Conservation (phyloP, 64 coral and sea anemone species). For the Porites australiensis region DNA sequence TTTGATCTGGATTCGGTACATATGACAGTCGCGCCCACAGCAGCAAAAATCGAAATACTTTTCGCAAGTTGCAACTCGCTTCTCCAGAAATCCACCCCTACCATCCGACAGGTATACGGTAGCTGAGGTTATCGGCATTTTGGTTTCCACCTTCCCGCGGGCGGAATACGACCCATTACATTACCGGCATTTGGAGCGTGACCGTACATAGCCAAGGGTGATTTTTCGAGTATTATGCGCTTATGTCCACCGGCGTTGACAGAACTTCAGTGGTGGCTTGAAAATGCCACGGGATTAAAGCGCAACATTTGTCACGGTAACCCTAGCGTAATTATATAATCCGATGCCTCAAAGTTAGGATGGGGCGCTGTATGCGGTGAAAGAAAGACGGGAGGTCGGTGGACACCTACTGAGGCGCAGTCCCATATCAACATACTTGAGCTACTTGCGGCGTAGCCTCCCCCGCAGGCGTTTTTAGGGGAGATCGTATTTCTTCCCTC, state of each 20-base stretch:
- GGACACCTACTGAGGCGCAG: slow-evolving; percentile 15
- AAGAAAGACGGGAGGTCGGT: slow-evolving; percentile 4
- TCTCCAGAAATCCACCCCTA: neutral
- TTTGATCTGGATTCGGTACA: slow-evolving; percentile 41
- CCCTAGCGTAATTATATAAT: slow-evolving; percentile 1
- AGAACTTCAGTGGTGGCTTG: slow-evolving; percentile 57
- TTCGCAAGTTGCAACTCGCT: neutral
- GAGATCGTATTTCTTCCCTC: too few species aligned
- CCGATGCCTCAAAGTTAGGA: slow-evolving; percentile 53
- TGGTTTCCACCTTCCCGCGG: slow-evolving; percentile 41
- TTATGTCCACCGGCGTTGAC: neutral
- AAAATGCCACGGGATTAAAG: slow-evolving; percentile 9
- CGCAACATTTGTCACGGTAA: slow-evolving; percentile 19
- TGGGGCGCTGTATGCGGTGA: slow-evolving; percentile 42
- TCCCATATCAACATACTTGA: slow-evolving; percentile 38
- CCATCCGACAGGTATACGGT: slow-evolving; percentile 52
- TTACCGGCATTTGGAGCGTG: slow-evolving; percentile 42
- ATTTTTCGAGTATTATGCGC: slow-evolving; percentile 15
- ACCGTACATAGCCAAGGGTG: slow-evolving; percentile 27
- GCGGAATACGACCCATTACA: slow-evolving; percentile 32
- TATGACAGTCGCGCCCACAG: slow-evolving; percentile 28
- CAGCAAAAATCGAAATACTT: neutral
- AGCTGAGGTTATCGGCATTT: slow-evolving; percentile 43
- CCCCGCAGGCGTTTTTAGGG: too few species aligned
- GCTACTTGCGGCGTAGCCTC: slow-evolving; percentile 15